A percentile compares a stretch with the other conserved stretches of the same genome.
phyloP scores from a whole-genome alignment of 2,113 vertebrate species.

The Varanus salvator region DNA sequence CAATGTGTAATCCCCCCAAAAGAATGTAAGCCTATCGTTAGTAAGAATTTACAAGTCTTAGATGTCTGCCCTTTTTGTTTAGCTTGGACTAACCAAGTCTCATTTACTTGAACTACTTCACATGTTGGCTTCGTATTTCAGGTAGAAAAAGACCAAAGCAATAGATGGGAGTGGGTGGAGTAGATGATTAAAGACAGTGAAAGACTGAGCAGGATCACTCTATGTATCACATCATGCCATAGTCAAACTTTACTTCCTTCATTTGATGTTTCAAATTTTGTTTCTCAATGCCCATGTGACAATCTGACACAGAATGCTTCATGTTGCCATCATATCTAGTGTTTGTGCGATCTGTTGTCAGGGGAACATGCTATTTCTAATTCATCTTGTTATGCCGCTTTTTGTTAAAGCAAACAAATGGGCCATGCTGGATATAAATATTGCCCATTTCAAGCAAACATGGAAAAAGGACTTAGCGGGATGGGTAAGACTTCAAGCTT shows the following conservation, averaged over 20 bases:
- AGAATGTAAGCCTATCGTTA: neutral
- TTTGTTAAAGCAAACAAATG: neutral
- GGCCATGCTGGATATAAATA: neutral
- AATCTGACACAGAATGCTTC: slow-evolving; percentile 1
- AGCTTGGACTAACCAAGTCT: neutral
- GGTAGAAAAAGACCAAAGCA: neutral
- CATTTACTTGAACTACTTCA: neutral
- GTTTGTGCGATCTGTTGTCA: neutral
- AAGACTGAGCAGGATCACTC: no score
- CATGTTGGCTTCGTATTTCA: neutral
- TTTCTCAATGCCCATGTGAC: neutral
- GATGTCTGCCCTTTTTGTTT: neutral
- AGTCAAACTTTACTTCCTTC: neutral
- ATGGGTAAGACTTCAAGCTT: neutral
- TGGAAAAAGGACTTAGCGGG: neutral
- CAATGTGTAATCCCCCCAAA: neutral
- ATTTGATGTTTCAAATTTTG: neutral
- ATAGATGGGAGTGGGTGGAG: neutral
- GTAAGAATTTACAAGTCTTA: neutral
- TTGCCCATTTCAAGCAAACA: neutral
- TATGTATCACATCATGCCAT: neutral
- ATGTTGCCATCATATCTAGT: neutral
- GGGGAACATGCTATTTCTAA: neutral
- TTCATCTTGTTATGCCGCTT: neutral
- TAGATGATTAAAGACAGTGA: neutral